These are phyloP conservation scores for Pelochelys cantorii DNA, from an alignment of 2,797 vertebrate species.

Conservation along the genomic window DNA sequence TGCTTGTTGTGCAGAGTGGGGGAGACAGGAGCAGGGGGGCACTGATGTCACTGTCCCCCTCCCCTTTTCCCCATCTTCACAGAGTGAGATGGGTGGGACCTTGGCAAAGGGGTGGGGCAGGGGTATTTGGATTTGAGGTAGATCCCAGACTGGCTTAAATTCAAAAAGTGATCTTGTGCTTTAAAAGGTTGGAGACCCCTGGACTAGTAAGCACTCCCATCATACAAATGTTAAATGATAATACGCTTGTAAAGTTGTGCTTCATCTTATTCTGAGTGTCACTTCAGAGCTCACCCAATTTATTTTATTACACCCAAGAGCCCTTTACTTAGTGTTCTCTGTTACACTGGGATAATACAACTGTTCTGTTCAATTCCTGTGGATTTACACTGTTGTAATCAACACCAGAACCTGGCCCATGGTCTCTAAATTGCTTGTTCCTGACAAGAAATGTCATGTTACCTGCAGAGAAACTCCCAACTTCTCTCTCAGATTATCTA, in stretches of 20 bases:
- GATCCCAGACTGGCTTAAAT: too few species aligned
- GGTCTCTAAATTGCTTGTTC: constrained; percentile 5
- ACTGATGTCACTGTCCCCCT: too few species aligned
- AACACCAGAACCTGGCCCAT: accelerated
- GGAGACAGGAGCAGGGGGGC: too few species aligned
- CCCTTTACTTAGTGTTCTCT: background rate
- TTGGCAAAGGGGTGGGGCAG: too few species aligned
- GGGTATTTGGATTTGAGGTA: too few species aligned
- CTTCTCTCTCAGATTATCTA: background rate
- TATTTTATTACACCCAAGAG: background rate
- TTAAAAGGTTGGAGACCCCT: too few species aligned
- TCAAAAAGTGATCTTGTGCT: too few species aligned
- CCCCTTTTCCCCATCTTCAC: too few species aligned
- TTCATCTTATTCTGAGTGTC: background rate
- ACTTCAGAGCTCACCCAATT: background rate
- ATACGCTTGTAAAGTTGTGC: background rate
- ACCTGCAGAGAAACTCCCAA: constrained; percentile 1
- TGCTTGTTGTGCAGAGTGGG: too few species aligned
- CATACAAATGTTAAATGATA: background rate
- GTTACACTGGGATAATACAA: background rate
- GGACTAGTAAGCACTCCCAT: background rate
- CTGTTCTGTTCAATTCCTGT: background rate
- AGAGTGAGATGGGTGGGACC: too few species aligned
- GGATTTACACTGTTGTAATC: accelerated
- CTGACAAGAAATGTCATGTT: background rate